A percentile compares a stretch with the other conserved stretches of the same genome.
These are phyloP conservation scores for Brachyistius frenatus DNA, from an alignment of 2,113 vertebrate species.

Conservation along the genomic window DNA sequence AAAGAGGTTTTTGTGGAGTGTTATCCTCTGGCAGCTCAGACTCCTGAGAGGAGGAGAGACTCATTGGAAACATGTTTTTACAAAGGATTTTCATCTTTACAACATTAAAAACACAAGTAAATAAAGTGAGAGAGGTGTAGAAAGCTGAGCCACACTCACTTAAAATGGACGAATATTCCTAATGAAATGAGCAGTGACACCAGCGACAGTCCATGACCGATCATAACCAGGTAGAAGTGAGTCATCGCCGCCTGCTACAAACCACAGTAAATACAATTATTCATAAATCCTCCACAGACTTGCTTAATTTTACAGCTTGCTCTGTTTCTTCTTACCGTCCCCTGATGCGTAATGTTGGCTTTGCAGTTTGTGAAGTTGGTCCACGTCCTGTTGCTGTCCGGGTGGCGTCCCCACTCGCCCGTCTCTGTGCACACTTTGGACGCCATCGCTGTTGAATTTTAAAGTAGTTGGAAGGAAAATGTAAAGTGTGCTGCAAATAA, in stretches of 20 bases:
- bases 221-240: slow-evolving; percentile 94
- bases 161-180: slow-evolving; percentile 96
- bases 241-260: slow-evolving; percentile 89
- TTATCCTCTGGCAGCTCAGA: slow-evolving; percentile 98
- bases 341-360: slow-evolving; percentile 74
- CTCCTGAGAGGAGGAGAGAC: slow-evolving; percentile 83
- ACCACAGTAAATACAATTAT: slow-evolving; percentile 40
- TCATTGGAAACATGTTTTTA: not conserved
- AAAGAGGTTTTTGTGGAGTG: slow-evolving; percentile 98
- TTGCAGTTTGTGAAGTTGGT: slow-evolving; percentile 92
- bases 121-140: too few relatives aligned
- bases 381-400: slow-evolving; percentile 94
- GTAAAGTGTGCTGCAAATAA: too few relatives aligned
- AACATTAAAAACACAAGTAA: too few relatives aligned
- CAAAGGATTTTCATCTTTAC: too few relatives aligned
- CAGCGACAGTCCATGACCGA: slow-evolving; percentile 94
- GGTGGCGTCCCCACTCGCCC: slow-evolving; percentile 94
- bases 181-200: slow-evolving; percentile 92
- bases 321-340: slow-evolving; percentile 80
- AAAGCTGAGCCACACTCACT: slow-evolving; percentile 84
- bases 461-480: too few relatives aligned
- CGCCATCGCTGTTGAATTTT: slow-evolving; percentile 85
- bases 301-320: too few relatives aligned
- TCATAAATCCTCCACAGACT: too few relatives aligned
- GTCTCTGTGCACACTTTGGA: slow-evolving; percentile 91